Percentiles rank a stretch among this genome's conserved stretches.
phyloP scores from a whole-genome alignment of 2,797 vertebrate genomes.

The Notoglanidium macrostoma region DNA sequence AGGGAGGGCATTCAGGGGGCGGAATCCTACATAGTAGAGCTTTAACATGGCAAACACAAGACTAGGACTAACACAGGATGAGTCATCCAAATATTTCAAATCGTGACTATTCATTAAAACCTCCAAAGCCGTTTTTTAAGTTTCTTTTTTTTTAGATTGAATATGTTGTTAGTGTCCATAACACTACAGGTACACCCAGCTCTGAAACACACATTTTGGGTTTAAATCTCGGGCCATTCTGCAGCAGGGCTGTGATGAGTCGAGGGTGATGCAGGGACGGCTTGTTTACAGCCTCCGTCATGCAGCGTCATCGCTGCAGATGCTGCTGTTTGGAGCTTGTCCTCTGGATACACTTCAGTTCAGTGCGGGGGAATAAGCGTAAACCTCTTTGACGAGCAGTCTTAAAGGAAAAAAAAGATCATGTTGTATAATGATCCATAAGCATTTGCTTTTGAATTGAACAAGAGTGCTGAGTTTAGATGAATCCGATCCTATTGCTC shows the following conservation, averaged over 20 bases:
- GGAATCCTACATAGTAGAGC: not conserved
- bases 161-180: not conserved
- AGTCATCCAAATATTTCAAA: not conserved
- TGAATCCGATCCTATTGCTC: conserved; percentile 63
- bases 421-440: conserved; percentile 30
- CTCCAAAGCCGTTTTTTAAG: too few relatives aligned
- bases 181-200: not conserved
- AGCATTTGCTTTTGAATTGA: not conserved
- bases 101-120: not conserved
- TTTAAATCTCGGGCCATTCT: not conserved
- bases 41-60: not conserved
- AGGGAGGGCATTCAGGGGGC: too few relatives aligned
- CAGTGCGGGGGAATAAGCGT: not conserved
- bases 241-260: not conserved
- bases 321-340: conserved; percentile 7
- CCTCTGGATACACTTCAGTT: conserved; percentile 23
- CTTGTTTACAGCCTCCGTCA: conserved; percentile 13
- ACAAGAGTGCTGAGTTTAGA: not conserved
- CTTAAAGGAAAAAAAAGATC: not conserved
- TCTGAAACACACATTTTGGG: not conserved
- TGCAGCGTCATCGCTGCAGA: conserved; percentile 6
- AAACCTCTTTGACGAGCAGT: not conserved
- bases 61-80: not conserved
- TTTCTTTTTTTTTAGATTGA: not conserved
- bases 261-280: not conserved